phyloP scores from a whole-genome alignment of 1,140 invertebrate species.

The Formica exsecta region DNA sequence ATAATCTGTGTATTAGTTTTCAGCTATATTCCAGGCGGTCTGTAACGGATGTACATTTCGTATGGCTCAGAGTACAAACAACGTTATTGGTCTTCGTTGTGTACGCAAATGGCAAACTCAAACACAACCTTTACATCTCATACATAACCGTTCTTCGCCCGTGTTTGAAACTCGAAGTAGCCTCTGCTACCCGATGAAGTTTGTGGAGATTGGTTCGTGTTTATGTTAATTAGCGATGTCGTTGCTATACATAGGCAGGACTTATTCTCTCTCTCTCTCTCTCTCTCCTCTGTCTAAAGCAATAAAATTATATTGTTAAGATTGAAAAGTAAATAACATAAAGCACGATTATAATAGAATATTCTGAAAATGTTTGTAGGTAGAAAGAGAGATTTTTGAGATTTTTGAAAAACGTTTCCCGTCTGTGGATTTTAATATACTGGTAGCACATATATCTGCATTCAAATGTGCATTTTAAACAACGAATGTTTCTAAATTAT shows the following conservation, averaged over 20 bases:
- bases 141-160: constrained; percentile 62
- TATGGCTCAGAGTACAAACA: constrained; percentile 49
- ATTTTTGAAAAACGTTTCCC: neutral
- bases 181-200: constrained; percentile 32
- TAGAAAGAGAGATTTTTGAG: neutral
- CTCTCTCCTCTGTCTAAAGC: neutral
- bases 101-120: constrained; percentile 62
- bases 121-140: constrained; percentile 63
- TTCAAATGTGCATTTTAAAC: neutral
- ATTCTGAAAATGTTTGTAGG: too few relatives aligned
- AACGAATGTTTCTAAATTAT: neutral
- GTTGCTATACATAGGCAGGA: neutral
- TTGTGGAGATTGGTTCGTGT: constrained; percentile 56
- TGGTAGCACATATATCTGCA: neutral
- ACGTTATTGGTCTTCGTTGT: constrained; percentile 57
- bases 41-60: constrained; percentile 54
- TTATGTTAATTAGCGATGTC: constrained; percentile 62
- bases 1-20: constrained; percentile 26
- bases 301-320: constrained; percentile 37
- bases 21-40: constrained; percentile 31
- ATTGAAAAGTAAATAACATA: constrained; percentile 33
- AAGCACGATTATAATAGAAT: constrained; percentile 1
- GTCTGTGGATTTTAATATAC: neutral
- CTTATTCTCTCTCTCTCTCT: neutral
- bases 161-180: constrained; percentile 62